Evolutionary conservation across 2,113 vertebrate species (phyloP), one percentile per base, ranked within the genome.

Genomic region (Campylorhamphus procurvoides): DNA sequence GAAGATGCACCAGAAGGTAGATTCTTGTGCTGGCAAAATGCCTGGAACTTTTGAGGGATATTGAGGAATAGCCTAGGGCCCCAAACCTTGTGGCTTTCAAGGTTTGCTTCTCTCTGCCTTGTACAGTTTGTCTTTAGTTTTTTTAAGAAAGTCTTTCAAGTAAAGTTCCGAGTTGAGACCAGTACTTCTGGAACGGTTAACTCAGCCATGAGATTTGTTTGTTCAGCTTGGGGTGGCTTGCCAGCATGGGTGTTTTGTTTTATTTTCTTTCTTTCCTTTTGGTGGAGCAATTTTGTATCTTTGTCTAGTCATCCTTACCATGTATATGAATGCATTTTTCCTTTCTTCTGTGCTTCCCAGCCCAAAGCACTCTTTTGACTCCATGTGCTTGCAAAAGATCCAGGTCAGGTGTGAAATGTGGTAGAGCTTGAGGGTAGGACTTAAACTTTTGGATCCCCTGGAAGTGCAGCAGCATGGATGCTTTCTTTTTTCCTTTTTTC

Each of bases 21-120:
- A 64, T 90, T 81, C 87, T 92, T 59, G 28, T 8, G 44, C 88
- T 96, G 93, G 96, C 93, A 93, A 53, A 94, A 64, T 84, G 92
- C 94, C 96, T 92, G 81, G 93, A 93, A 93, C 82, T 93, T 97
- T 95, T 92, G 90, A 95, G 86, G 94, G 92, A 94, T 94, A 94
- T 92, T 92, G 93, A 96, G 92, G 94, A 96, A 95, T 90, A 94
- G 96, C 96, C 94, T 90, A 89, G 89, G 96, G 96, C 88, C 86
- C 56, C 64, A 92, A 90, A 86, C 83, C 94, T 94, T 64, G 79
- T 89, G 92, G 83, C 90, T 96, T 97, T 96, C 93, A 93, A 97
- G 90, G 80, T 82, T 96, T 95, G 42, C 44, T 94, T 78, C 59
- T 89, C 81, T 91, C 84, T 88, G 28, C 50, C 47, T 96, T 88